phyloP scores from a whole-genome alignment of 2,888 invertebrate species.

The Mythimna pallens region DNA sequence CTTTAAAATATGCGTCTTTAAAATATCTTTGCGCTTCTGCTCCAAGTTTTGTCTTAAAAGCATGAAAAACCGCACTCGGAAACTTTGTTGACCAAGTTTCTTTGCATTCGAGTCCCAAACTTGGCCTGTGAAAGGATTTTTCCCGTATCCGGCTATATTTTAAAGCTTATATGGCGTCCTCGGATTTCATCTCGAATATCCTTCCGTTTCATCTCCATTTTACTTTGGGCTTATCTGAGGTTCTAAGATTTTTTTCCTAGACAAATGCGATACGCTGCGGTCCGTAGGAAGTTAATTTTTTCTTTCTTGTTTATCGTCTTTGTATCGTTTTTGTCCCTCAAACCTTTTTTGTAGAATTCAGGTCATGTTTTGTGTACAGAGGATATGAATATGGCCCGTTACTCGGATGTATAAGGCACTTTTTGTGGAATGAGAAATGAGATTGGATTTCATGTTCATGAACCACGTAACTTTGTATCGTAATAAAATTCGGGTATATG shows the following conservation, averaged over 20 bases:
- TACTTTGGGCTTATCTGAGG: constrained; percentile 82
- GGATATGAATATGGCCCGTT: constrained; percentile 59
- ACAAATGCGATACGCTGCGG: constrained; percentile 77
- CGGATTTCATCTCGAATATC: constrained; percentile 78
- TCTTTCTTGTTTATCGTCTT: constrained; percentile 67
- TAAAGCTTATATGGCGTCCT: constrained; percentile 77
- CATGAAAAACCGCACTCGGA: constrained; percentile 58
- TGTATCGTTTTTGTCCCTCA: constrained; percentile 61
- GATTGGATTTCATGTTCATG: constrained; percentile 73
- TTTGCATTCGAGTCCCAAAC: constrained; percentile 61
- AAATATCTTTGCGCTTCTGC: constrained; percentile 42
- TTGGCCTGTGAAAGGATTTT: constrained; percentile 70
- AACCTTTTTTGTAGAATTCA: constrained; percentile 61
- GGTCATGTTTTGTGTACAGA: constrained; percentile 51
- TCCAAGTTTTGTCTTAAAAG: constrained; percentile 56
- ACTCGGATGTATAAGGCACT: constrained; percentile 49
- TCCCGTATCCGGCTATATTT: constrained; percentile 78
- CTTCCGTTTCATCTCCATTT: constrained; percentile 85
- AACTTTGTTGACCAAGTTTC: constrained; percentile 69
- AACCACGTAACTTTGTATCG: constrained; percentile 68
- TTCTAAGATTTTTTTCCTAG: constrained; percentile 77
- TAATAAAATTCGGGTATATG: constrained; percentile 76
- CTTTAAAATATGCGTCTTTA: constrained; percentile 55
- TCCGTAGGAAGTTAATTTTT: constrained; percentile 72
- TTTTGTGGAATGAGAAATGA: constrained; percentile 61